Conservation (phyloP, 2,888 invertebrate genomes). For the Stenodema calcarata region DNA sequence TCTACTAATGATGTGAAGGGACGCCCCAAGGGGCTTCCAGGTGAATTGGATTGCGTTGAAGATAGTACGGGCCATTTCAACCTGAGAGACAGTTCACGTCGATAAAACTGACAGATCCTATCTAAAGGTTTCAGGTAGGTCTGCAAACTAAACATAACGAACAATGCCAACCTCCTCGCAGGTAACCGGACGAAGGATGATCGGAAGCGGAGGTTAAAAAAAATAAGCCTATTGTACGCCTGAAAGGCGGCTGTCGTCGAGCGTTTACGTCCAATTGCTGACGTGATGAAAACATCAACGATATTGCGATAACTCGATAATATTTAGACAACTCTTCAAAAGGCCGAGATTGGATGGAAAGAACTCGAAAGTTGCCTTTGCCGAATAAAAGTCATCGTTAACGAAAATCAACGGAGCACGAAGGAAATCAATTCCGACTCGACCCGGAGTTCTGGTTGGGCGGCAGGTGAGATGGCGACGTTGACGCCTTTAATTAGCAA, state of each 20-base stretch:
- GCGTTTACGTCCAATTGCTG: background rate
- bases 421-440: background rate
- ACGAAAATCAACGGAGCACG: background rate
- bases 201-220: background rate
- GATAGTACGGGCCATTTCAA: background rate
- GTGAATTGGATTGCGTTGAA: background rate
- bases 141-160: background rate
- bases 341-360: background rate
- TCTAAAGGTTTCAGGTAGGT: slow-evolving; percentile 3
- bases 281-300: background rate
- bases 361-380: background rate
- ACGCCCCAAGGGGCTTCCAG: background rate
- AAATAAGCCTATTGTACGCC: background rate
- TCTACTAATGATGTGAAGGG: background rate
- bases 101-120: slow-evolving; percentile 30
- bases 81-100: background rate
- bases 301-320: background rate
- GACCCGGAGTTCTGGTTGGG: background rate
- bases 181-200: background rate
- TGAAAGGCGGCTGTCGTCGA: background rate
- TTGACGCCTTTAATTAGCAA: background rate
- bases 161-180: slow-evolving; percentile 1
- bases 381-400: background rate
- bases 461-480: background rate
- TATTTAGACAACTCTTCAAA: background rate